phyloP scores from a whole-genome alignment of 2,888 invertebrate species.

The Mesoligia furuncula region DNA sequence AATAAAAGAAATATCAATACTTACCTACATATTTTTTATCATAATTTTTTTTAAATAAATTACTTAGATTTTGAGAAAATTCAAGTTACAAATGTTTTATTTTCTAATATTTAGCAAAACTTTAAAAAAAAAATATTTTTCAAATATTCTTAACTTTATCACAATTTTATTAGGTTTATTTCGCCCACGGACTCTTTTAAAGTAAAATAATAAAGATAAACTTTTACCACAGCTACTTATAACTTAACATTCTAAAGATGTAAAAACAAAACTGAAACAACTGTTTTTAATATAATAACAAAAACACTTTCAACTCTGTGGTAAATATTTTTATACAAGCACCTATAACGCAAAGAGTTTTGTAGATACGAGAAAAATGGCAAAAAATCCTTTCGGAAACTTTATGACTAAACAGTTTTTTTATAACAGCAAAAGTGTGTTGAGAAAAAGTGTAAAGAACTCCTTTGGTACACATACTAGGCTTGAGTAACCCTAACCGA shows the following conservation, averaged over 20 bases:
- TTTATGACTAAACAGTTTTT: slow-evolving; percentile 23
- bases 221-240: background rate
- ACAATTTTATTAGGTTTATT: background rate
- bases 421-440: slow-evolving; percentile 7
- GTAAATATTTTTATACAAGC: slow-evolving; percentile 14
- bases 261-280: slow-evolving; percentile 5
- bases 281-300: background rate
- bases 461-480: background rate
- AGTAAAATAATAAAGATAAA: background rate
- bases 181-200: background rate
- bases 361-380: slow-evolving; percentile 12
- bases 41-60: no score
- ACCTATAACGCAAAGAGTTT: background rate
- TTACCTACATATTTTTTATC: no score
- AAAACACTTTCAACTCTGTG: slow-evolving; percentile 10
- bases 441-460: slow-evolving; percentile 5
- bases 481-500: background rate
- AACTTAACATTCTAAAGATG: background rate
- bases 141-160: background rate
- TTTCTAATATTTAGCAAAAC: background rate
- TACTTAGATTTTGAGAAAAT: background rate
- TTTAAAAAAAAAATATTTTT: background rate
- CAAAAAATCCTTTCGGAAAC: background rate
- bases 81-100: background rate
- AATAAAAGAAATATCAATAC: no score